These are phyloP conservation scores for Lagodon rhomboides DNA, from an alignment of 2,797 vertebrate genomes.

Conservation along the genomic window DNA sequence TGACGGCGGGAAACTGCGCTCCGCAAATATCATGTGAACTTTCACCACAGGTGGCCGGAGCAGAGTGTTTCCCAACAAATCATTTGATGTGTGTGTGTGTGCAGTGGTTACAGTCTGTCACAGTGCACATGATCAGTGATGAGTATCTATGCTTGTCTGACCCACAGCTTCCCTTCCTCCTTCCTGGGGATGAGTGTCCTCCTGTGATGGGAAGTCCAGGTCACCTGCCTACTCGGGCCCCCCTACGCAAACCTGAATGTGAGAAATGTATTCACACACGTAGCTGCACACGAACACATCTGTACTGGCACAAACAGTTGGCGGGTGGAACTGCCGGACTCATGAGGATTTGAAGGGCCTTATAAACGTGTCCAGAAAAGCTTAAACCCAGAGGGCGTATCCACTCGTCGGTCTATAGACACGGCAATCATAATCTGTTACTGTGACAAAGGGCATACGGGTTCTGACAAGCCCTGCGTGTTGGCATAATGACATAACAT, in stretches of 20 bases:
- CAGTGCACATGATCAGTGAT: constrained; percentile 18
- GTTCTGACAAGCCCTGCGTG: constrained; percentile 53
- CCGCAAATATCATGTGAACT: constrained; percentile 44
- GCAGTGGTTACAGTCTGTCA: constrained; percentile 17
- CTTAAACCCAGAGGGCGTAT: constrained; percentile 1
- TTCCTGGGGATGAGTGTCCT: constrained; percentile 59
- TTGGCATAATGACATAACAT: constrained; percentile 8
- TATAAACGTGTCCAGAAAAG: not conserved
- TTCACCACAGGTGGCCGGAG: constrained; percentile 24
- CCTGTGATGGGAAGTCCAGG: constrained; percentile 66
- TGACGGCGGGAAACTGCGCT: constrained; percentile 18
- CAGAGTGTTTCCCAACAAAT: constrained; percentile 40
- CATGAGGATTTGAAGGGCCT: not conserved
- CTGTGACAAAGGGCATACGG: constrained; percentile 41
- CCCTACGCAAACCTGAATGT: not conserved
- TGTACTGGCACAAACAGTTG: not conserved
- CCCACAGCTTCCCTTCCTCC: constrained; percentile 48
- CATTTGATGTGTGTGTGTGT: constrained; percentile 22
- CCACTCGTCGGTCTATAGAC: constrained; percentile 13
- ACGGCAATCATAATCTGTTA: not conserved
- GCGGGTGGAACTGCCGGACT: constrained; percentile 7
- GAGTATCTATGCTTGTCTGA: constrained; percentile 39
- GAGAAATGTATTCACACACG: constrained; percentile 16
- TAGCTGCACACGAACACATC: constrained; percentile 12
- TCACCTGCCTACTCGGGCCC: constrained; percentile 51